phyloP scores from a whole-genome alignment of 2,888 invertebrate species.

The Agriopis aurantiaria region DNA sequence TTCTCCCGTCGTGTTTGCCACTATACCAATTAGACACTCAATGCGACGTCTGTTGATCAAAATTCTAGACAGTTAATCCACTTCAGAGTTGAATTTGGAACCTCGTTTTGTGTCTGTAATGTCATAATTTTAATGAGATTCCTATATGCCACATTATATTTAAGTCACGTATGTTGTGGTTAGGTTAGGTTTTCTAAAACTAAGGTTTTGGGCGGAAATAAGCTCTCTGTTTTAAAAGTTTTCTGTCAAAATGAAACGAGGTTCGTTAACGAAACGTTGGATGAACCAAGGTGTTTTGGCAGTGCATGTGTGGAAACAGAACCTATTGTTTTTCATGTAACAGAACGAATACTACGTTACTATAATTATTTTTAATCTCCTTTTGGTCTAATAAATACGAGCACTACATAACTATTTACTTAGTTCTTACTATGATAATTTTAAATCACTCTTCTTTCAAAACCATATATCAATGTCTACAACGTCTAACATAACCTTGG shows the following conservation, averaged over 20 bases:
- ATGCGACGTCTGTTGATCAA: slow-evolving; percentile 15
- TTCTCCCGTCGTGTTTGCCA: slow-evolving; percentile 6
- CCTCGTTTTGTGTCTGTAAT: slow-evolving; percentile 6
- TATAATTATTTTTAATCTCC: no score
- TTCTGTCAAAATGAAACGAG: slow-evolving; percentile 1
- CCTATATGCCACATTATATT: slow-evolving; percentile 15
- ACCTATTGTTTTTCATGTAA: not conserved
- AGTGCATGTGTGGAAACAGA: not conserved
- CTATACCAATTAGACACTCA: not conserved
- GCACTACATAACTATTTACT: not conserved
- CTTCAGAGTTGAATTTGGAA: slow-evolving; percentile 27
- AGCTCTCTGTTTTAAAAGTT: slow-evolving; percentile 15
- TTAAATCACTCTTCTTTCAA: not conserved
- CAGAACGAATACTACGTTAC: not conserved
- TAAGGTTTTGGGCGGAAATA: slow-evolving; percentile 32
- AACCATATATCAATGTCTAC: slow-evolving; percentile 8
- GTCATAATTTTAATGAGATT: slow-evolving; percentile 20
- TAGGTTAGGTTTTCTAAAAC: slow-evolving; percentile 27
- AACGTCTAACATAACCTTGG: slow-evolving; percentile 21
- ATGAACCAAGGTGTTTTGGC: not conserved
- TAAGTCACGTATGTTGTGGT: slow-evolving; percentile 31
- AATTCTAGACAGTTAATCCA: slow-evolving; percentile 28
- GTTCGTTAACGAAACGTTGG: not conserved
- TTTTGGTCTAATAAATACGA: not conserved
- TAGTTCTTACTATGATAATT: not conserved